phyloP scores from a whole-genome alignment of 2,113 vertebrate genomes.

The Misgurnus anguillicaudatus region DNA sequence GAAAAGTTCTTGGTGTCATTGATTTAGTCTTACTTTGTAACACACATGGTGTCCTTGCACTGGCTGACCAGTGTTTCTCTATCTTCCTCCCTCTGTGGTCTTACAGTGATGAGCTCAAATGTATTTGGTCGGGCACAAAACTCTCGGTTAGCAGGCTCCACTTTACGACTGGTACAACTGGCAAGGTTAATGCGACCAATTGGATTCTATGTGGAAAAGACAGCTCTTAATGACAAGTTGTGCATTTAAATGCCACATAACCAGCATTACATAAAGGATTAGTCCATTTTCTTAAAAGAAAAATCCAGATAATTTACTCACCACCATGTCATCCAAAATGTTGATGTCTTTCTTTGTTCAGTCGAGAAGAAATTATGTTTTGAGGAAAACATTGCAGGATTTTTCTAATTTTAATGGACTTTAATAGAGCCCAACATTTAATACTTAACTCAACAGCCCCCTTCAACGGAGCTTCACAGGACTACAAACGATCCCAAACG shows the following conservation, averaged over 20 bases:
- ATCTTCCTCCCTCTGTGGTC: conserved; percentile 90
- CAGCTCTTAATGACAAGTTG: neutral
- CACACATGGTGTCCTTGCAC: conserved; percentile 90
- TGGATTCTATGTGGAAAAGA: conserved; percentile 76
- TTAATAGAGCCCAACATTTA: too few relatives aligned
- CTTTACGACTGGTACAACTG: conserved; percentile 86
- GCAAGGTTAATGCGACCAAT: conserved; percentile 90
- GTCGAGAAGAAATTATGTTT: too few relatives aligned
- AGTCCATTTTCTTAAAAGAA: too few relatives aligned
- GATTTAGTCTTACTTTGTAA: conserved; percentile 86
- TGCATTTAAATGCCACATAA: neutral
- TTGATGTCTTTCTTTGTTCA: too few relatives aligned
- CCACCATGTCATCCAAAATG: too few relatives aligned
- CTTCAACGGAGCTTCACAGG: too few relatives aligned
- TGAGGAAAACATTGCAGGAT: too few relatives aligned
- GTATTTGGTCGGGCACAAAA: conserved; percentile 95
- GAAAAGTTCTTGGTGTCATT: neutral
- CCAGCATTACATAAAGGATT: neutral
- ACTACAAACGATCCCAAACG: too few relatives aligned
- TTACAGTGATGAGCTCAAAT: conserved; percentile 90
- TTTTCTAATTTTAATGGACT: too few relatives aligned
- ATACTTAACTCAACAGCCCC: too few relatives aligned
- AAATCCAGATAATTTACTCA: too few relatives aligned
- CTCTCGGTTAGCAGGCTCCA: conserved; percentile 91
- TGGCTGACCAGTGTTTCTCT: conserved; percentile 92